phyloP scores from a whole-genome alignment of 2,888 invertebrate genomes.

The Nemotelus nigrinus region DNA sequence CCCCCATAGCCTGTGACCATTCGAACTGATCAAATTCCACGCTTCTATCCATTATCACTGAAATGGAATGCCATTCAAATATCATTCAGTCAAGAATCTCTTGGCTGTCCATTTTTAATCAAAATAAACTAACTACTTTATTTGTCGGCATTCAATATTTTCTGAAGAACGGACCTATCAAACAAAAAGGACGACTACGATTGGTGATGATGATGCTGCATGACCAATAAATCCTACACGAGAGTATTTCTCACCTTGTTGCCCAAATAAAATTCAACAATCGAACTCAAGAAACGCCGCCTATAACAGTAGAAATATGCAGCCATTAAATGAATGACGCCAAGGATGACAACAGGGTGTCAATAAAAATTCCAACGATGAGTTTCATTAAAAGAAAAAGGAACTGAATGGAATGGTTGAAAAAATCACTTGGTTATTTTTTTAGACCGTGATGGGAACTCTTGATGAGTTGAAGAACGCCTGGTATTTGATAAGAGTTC shows the following conservation, averaged over 20 bases:
- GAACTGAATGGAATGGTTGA: too few species aligned
- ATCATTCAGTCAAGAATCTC: slow-evolving; percentile 1
- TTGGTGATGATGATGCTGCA: neutral
- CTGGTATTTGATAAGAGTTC: too few species aligned
- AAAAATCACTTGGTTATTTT: too few species aligned
- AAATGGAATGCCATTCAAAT: slow-evolving; percentile 6
- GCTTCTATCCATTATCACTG: neutral
- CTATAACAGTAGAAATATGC: slow-evolving; percentile 6
- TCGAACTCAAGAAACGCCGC: slow-evolving; percentile 8
- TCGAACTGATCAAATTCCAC: neutral
- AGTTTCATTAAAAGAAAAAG: neutral
- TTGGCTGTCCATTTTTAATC: neutral
- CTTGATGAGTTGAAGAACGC: too few species aligned
- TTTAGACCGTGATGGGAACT: too few species aligned
- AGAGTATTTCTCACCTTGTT: slow-evolving; percentile 24
- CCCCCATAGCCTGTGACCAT: neutral
- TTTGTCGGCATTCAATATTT: neutral
- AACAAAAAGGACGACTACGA: neutral
- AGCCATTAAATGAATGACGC: neutral
- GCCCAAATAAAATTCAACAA: slow-evolving; percentile 1
- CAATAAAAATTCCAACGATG: slow-evolving; percentile 27
- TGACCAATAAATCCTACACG: slow-evolving; percentile 13
- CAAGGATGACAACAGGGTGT: neutral
- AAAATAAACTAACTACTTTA: slow-evolving; percentile 26
- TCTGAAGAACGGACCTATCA: neutral